phyloP scores from a whole-genome alignment of 2,797 vertebrate species.

The Enteromius anoplus region DNA sequence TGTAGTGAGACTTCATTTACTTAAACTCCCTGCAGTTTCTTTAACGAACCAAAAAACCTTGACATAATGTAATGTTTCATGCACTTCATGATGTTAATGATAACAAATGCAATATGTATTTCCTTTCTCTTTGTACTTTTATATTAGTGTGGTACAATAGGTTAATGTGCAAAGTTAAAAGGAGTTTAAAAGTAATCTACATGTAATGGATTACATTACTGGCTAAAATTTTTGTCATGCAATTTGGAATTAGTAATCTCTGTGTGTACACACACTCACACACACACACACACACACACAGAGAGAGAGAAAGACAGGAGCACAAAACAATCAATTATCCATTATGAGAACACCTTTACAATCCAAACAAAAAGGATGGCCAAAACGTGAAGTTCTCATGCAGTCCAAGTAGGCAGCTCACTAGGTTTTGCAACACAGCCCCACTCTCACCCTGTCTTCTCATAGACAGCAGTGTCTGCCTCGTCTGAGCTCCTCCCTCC shows the following conservation, averaged over 20 bases:
- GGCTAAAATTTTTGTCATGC: not conserved
- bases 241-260: not conserved
- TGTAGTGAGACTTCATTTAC: not conserved
- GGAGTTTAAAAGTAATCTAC: not conserved
- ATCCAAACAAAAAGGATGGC: not conserved
- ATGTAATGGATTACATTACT: not conserved
- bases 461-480: conserved; percentile 10
- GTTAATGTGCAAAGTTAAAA: not conserved
- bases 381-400: not conserved
- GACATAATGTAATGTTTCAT: not conserved
- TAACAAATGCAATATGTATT: not conserved
- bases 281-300: too few species aligned
- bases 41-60: not conserved
- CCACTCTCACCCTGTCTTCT: not conserved
- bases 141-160: not conserved
- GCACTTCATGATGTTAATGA: not conserved
- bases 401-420: not conserved
- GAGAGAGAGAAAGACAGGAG: not conserved
- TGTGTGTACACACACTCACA: too few species aligned
- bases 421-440: conserved; percentile 2
- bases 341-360: not conserved
- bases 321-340: not conserved
- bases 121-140: not conserved
- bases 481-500: conserved; percentile 75
- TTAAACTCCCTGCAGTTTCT: too few species aligned